A percentile compares a stretch with the other conserved stretches of the same genome.
phyloP scores from a whole-genome alignment of 1,140 invertebrate genomes.

The Dryas iulia region DNA sequence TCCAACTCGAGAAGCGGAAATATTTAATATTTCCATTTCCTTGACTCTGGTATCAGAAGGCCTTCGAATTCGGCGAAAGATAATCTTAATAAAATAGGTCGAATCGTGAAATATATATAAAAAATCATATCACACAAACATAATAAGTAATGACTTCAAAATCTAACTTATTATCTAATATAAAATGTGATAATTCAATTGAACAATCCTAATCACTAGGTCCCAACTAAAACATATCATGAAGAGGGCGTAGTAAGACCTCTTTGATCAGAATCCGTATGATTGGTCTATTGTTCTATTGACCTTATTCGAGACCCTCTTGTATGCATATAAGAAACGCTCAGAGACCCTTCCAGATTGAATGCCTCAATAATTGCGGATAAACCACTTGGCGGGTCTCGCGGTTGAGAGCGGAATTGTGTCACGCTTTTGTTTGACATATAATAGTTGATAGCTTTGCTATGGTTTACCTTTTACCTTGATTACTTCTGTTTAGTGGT shows the following conservation, averaged over 20 bases:
- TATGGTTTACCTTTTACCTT: neutral
- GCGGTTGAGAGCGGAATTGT: neutral
- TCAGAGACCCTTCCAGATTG: neutral
- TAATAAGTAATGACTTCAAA: too few species aligned
- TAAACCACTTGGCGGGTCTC: neutral
- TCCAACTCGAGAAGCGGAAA: too few species aligned
- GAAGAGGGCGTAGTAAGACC: neutral
- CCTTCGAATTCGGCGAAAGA: too few species aligned
- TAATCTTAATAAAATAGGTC: too few species aligned
- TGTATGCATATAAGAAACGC: neutral
- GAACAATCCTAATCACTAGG: too few species aligned
- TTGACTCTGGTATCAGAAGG: too few species aligned
- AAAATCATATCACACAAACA: too few species aligned
- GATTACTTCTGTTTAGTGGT: neutral
- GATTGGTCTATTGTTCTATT: neutral
- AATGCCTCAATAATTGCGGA: neutral
- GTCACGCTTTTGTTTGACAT: neutral
- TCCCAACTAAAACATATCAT: too few species aligned
- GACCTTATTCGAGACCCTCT: neutral
- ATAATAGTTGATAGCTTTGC: neutral
- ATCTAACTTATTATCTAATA: too few species aligned
- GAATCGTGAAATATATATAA: too few species aligned
- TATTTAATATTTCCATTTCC: too few species aligned
- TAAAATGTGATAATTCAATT: too few species aligned
- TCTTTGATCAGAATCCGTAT: neutral